Percentiles rank a stretch among this genome's conserved stretches.
Conservation (phyloP, 2,113 vertebrate genomes). For the Psittacara wagleri region DNA sequence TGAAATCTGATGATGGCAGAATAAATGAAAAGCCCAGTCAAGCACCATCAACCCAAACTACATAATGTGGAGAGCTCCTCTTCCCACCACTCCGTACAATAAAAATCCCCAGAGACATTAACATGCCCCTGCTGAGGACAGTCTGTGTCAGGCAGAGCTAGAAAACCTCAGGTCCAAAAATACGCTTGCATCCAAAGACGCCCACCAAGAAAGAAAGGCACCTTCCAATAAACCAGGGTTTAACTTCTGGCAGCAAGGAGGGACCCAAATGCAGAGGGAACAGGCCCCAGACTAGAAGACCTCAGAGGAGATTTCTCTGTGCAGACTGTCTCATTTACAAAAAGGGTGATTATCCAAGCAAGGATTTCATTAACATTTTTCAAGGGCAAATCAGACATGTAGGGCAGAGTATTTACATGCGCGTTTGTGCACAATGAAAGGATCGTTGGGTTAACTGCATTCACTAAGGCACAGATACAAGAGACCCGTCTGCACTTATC, state of each 20-base stretch:
- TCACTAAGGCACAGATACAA: rapidly evolving
- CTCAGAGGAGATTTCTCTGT: not conserved
- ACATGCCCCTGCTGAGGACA: not conserved
- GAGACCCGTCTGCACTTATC: not conserved
- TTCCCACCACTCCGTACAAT: not conserved
- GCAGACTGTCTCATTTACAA: not conserved
- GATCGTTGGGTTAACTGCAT: not conserved
- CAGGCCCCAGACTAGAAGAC: not conserved
- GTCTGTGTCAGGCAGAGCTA: not conserved
- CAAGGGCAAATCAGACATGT: not conserved
- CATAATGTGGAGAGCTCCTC: not conserved
- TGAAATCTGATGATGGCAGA: not conserved
- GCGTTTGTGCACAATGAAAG: not conserved
- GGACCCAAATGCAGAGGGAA: not conserved
- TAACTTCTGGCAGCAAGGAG: not conserved
- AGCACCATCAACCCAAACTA: not conserved
- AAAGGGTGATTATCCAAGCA: not conserved
- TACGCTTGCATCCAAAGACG: rapidly evolving
- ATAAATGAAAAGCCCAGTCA: not conserved
- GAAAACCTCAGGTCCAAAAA: not conserved
- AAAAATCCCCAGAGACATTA: not conserved
- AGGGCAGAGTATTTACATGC: not conserved
- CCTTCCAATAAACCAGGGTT: not conserved
- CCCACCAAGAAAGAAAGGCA: not conserved
- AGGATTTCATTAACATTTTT: conserved; percentile 22